Percentiles rank a stretch among this genome's conserved stretches.
phyloP scores from a whole-genome alignment of 2,797 vertebrate species.

The Mormyrus proboscirostris region DNA sequence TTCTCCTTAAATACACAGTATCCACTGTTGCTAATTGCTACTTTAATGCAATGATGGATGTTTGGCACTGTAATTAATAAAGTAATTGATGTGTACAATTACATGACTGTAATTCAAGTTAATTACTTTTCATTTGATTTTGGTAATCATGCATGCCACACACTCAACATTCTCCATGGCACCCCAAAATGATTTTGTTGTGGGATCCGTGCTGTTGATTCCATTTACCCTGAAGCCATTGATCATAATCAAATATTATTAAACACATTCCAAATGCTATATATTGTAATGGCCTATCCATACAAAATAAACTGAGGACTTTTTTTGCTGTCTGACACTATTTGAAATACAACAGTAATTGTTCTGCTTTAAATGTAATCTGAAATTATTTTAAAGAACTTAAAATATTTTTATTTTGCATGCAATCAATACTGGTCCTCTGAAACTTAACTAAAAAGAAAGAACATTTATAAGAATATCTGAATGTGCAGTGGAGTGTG shows the following conservation, averaged over 20 bases:
- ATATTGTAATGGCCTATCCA: not conserved
- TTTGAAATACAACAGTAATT: not conserved
- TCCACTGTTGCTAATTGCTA: not conserved
- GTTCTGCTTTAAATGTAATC: not conserved
- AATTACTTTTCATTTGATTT: not conserved
- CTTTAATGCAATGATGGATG: not conserved
- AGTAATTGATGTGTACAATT: not conserved
- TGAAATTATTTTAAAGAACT: not conserved
- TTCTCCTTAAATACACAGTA: not conserved
- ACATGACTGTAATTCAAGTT: not conserved
- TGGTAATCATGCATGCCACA: not conserved
- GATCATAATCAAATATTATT: not conserved
- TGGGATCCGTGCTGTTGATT: not conserved
- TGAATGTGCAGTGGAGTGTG: not conserved
- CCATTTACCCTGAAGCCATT: not conserved
- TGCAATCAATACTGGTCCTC: not conserved
- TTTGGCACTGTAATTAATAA: not conserved
- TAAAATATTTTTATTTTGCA: not conserved
- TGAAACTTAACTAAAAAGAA: not conserved
- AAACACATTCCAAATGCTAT: not conserved
- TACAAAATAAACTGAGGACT: not conserved
- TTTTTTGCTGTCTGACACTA: not conserved
- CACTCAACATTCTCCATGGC: not conserved
- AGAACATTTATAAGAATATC: not conserved
- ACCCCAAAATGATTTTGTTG: not conserved